Evolutionary conservation across 2,113 vertebrate genomes (phyloP).

Genomic region (Pomatorhinus ruficollis): DNA sequence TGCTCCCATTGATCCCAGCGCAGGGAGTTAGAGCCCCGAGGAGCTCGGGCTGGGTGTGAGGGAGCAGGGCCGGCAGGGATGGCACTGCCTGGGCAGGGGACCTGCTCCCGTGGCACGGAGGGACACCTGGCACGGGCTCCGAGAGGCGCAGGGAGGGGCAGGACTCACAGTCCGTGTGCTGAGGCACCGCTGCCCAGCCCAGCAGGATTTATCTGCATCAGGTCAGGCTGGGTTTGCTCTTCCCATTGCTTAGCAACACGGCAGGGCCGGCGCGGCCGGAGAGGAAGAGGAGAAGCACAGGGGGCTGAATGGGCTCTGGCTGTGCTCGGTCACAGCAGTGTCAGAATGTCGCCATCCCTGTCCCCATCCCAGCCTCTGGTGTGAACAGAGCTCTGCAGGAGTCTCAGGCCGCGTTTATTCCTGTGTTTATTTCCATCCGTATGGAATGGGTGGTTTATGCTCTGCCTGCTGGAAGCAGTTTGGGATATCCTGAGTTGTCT

Average conservation of each 20-base stretch:
- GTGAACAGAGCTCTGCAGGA: background rate
- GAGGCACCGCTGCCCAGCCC: background rate
- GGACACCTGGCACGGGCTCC: accelerated
- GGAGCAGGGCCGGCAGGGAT: background rate
- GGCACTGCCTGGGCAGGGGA: accelerated
- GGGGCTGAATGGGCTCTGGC: background rate
- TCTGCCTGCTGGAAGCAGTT: background rate
- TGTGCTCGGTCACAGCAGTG: background rate
- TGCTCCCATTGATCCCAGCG: background rate
- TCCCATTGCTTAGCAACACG: conserved; percentile 14
- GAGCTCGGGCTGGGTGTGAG: accelerated
- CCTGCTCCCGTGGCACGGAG: accelerated
- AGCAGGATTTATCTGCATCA: background rate
- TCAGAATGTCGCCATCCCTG: background rate
- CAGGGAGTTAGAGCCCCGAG: background rate
- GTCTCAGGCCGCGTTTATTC: accelerated
- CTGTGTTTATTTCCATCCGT: background rate
- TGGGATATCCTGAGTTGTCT: background rate
- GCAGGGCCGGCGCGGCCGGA: background rate
- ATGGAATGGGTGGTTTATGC: background rate
- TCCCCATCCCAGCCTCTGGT: accelerated
- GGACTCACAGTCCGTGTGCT: accelerated
- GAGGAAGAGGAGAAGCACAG: background rate
- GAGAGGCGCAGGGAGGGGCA: accelerated
- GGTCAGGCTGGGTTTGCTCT: background rate